These are phyloP conservation scores for Geotrupes spiniger DNA, from an alignment of 2,888 invertebrate genomes.

Conservation along the genomic window DNA sequence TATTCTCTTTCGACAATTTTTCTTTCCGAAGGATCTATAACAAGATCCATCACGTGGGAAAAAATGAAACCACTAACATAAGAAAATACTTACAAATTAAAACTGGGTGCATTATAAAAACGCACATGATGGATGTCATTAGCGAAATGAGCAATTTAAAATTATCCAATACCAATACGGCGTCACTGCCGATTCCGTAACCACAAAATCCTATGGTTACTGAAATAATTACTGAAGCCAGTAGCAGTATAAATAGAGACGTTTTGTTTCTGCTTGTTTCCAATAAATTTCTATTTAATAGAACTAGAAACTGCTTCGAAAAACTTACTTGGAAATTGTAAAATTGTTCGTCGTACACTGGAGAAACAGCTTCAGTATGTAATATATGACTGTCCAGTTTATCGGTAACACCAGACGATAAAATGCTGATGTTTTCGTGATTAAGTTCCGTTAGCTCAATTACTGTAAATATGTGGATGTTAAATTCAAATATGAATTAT, in stretches of 20 bases:
- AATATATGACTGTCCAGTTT: no score
- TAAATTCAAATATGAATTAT: neutral
- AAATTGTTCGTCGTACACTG: neutral
- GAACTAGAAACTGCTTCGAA: conserved; percentile 11
- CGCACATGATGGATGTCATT: conserved; percentile 15
- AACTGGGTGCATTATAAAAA: conserved; percentile 12
- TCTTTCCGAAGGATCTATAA: conserved; percentile 70
- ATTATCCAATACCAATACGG: conserved; percentile 13
- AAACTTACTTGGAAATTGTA: neutral
- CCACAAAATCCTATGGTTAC: conserved; percentile 10
- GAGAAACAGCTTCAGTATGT: no score
- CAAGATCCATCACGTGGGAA: no score
- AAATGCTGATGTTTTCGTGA: neutral
- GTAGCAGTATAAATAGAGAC: conserved; percentile 13
- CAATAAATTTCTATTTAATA: conserved; percentile 14
- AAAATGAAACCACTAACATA: no score
- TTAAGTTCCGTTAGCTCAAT: neutral
- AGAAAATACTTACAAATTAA: conserved; percentile 19
- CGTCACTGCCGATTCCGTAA: conserved; percentile 20
- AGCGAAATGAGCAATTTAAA: conserved; percentile 15
- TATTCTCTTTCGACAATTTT: conserved; percentile 70
- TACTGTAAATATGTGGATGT: neutral
- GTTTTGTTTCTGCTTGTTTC: conserved; percentile 16
- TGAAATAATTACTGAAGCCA: conserved; percentile 15
- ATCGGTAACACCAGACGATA: neutral